Evolutionary conservation across 2,113 vertebrate species (phyloP).

Genomic region (Sisor rabdophorus): DNA sequence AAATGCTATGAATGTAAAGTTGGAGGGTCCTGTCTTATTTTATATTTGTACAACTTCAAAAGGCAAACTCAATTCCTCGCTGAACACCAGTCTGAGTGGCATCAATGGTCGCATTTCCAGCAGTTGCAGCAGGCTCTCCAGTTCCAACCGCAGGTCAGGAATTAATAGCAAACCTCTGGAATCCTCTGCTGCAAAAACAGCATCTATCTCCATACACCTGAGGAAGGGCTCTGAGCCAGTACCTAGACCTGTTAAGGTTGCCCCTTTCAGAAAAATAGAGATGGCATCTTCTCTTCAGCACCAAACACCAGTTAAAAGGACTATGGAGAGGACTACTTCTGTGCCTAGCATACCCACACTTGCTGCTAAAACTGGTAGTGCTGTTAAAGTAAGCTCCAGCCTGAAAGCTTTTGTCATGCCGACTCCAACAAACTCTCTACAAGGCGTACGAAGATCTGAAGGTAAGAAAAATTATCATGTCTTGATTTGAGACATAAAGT

Average conservation of each 20-base stretch:
- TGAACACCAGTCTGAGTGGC: conserved; percentile 53
- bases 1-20: too few species aligned
- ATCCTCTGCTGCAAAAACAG: conserved; percentile 17
- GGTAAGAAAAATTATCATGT: conserved; percentile 45
- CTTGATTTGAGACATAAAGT: background rate
- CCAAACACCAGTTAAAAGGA: conserved; percentile 50
- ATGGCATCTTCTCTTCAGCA: conserved; percentile 22
- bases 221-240: conserved; percentile 55
- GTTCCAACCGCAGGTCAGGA: conserved; percentile 51
- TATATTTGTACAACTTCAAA: background rate
- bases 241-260: conserved; percentile 44
- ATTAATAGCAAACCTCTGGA: conserved; percentile 23
- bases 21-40: background rate
- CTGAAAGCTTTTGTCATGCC: conserved; percentile 47
- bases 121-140: conserved; percentile 49
- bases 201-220: conserved; percentile 50
- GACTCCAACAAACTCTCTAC: conserved; percentile 44
- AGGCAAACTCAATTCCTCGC: conserved; percentile 61
- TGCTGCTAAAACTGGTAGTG: conserved; percentile 33
- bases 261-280: conserved; percentile 54
- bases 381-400: conserved; percentile 47
- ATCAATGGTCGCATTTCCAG: conserved; percentile 49
- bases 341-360: conserved; percentile 36
- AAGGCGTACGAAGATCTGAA: conserved; percentile 33
- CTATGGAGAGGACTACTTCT: conserved; percentile 39